A percentile compares a stretch with the other conserved stretches of the same genome.
Conservation (phyloP, 2,797 vertebrate species). For the Zenarchopterus dispar region DNA sequence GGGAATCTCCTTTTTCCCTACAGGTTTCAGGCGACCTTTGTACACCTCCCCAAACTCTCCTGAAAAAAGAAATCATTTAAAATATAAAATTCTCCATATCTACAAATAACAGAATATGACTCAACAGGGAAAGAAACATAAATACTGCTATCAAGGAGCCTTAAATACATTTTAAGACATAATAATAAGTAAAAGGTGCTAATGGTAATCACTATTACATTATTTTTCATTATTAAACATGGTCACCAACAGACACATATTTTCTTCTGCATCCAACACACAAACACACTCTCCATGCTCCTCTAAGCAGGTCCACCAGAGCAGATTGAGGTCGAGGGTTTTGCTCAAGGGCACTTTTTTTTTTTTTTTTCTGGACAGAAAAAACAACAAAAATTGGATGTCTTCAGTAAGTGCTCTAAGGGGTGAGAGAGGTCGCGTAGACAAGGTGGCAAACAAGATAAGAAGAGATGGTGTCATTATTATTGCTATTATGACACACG, state of each 20-base stretch:
- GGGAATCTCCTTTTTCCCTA: slow-evolving; percentile 91
- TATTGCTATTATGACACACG: slow-evolving; percentile 22
- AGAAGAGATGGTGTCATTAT: slow-evolving; percentile 24
- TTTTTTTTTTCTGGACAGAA: slow-evolving; percentile 18
- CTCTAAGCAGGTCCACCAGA: slow-evolving; percentile 28
- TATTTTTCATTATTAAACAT: slow-evolving; percentile 14
- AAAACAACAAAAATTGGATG: slow-evolving; percentile 48
- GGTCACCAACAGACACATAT: slow-evolving; percentile 9
- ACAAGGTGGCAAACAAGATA: slow-evolving; percentile 37
- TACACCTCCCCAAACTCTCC: slow-evolving; percentile 97
- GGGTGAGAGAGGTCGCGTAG: slow-evolving; percentile 18
- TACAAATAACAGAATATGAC: no score
- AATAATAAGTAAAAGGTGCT: no score
- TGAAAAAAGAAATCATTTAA: slow-evolving; percentile 48
- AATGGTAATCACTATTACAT: no score
- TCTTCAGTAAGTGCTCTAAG: slow-evolving; percentile 29
- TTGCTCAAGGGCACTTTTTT: slow-evolving; percentile 28
- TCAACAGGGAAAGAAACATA: no score
- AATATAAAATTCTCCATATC: no score
- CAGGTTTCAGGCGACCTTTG: slow-evolving; percentile 91
- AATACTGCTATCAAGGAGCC: no score
- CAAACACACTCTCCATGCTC: slow-evolving; percentile 19
- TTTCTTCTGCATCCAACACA: slow-evolving; percentile 29
- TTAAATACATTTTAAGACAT: no score
- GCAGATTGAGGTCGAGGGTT: slow-evolving; percentile 30